Base-by-base conservation (phyloP, 2,888 invertebrate species). In the Eupelmus urozonus region DNA sequence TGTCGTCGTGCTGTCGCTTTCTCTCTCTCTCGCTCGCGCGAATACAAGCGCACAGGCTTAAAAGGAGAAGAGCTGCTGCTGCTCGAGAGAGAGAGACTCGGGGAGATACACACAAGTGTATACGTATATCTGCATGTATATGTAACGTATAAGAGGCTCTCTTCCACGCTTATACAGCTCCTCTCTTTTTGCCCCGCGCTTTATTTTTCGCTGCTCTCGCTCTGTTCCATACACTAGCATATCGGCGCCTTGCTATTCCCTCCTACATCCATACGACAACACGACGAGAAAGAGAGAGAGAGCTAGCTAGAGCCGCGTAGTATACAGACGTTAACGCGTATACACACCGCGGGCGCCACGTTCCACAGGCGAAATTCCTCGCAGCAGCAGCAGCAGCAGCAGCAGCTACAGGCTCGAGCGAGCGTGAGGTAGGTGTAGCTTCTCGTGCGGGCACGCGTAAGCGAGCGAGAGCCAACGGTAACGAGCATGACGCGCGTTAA, bases 401-500 rank as follows among this genome's bases (percentile, higher is more conserved):
- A 55, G 55, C 23, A 18, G 18, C 25, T 25, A 18, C 53, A 16
- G 29, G 67, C 13, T 27, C 51, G 34, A 67, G 53, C 16, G 53
- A 53, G 53, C 16, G 53, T 4, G 20, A 20, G 20, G 11, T 18
- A 53, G 27, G 25, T 13, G 27, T 25, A 55, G 55, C 27, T 55
- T 25, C 3, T 2, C 23, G 55, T 25, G 55, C 20, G n/a, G n/a
- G n/a, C n/a, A n/a, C n/a, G n/a, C n/a, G n/a, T n/a, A n/a, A n/a
- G n/a, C n/a, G 20, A 20, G 20, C 18, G 25, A 55, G 25, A 63
- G 29, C 27, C 55, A 69, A 69, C 67, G 67, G 67, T 55, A 69
- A 55, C 23, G 55, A 69, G 67, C 55, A 69, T 69, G 67, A 69
- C 67, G 67, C 67, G 67, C 67, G n/a, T 42, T 69, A 69, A 69